These are phyloP conservation scores for Synchiropus splendidus DNA, from an alignment of 2,113 vertebrate species.

Conservation along the genomic window DNA sequence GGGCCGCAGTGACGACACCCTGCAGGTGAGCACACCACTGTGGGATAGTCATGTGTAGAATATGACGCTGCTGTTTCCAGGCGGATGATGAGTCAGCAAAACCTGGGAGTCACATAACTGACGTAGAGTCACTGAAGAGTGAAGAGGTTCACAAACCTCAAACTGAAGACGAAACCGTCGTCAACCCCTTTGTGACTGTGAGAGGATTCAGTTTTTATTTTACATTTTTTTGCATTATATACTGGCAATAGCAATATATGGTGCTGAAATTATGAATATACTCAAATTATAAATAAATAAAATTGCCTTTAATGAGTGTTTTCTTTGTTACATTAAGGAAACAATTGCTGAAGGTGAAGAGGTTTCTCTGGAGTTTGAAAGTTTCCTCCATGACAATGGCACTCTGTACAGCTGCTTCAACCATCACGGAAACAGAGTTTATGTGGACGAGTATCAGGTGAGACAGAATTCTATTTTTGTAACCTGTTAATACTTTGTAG, in stretches of 20 bases:
- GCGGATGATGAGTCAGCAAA: slow-evolving; percentile 1
- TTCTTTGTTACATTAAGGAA: too few species aligned
- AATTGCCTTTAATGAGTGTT: too few species aligned
- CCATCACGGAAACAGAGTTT: slow-evolving; percentile 47
- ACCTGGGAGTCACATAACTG: slow-evolving; percentile 7
- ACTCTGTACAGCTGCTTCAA: slow-evolving; percentile 56
- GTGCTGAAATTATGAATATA: too few species aligned
- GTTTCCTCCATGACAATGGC: slow-evolving; percentile 52
- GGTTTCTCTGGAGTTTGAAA: slow-evolving; percentile 52
- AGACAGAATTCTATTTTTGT: background rate
- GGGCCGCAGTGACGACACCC: slow-evolving; percentile 1
- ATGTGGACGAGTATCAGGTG: slow-evolving; percentile 55
- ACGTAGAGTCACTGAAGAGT: slow-evolving; percentile 20
- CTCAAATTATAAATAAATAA: too few species aligned
- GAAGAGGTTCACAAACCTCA: background rate
- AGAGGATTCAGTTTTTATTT: slow-evolving; percentile 10
- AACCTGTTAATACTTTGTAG: too few species aligned
- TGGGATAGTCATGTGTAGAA: background rate
- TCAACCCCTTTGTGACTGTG: slow-evolving; percentile 6
- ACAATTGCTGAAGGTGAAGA: slow-evolving; percentile 28
- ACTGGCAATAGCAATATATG: too few species aligned
- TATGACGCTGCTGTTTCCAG: slow-evolving; percentile 6
- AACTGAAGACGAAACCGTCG: background rate
- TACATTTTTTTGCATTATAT: too few species aligned
- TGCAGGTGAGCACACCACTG: background rate